Evolutionary conservation across 2,888 invertebrate species (phyloP).

Genomic region (Homarus gammarus): DNA sequence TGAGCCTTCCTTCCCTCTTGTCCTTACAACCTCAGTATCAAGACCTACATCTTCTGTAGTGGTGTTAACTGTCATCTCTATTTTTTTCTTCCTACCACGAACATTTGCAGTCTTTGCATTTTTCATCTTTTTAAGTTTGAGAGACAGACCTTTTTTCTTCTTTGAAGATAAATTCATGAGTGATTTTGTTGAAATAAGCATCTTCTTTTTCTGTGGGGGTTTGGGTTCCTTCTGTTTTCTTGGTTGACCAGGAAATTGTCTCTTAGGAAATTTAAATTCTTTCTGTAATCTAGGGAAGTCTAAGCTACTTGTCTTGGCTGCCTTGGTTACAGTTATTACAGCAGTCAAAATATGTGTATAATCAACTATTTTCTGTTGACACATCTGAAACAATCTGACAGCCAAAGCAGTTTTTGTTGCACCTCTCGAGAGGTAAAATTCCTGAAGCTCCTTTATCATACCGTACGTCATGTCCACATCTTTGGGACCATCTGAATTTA

Average conservation of each 20-base stretch:
- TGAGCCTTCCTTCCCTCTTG: constrained; percentile 61
- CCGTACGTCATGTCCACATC: constrained; percentile 59
- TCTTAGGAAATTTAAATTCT: constrained; percentile 31
- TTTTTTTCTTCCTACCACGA: background rate
- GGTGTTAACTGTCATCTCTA: background rate
- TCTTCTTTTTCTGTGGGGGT: background rate
- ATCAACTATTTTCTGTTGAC: constrained; percentile 13
- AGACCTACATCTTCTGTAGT: background rate
- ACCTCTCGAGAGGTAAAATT: constrained; percentile 59
- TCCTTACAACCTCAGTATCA: constrained; percentile 35
- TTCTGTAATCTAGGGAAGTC: background rate
- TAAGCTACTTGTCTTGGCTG: background rate
- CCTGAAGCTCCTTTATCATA: constrained; percentile 62
- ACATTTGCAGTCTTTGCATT: background rate
- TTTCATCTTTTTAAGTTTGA: background rate
- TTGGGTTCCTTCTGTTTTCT: too few species aligned
- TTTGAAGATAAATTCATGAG: background rate
- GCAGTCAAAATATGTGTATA: constrained; percentile 38
- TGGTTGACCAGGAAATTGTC: background rate
- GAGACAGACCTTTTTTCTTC: background rate
- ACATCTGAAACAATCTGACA: constrained; percentile 58
- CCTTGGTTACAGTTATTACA: constrained; percentile 32
- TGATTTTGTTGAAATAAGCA: background rate
- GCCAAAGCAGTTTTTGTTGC: constrained; percentile 67
- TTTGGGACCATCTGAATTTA: constrained; percentile 44